Evolutionary conservation across 2,113 vertebrate genomes (phyloP).

Genomic region (Oryzias woworae): DNA sequence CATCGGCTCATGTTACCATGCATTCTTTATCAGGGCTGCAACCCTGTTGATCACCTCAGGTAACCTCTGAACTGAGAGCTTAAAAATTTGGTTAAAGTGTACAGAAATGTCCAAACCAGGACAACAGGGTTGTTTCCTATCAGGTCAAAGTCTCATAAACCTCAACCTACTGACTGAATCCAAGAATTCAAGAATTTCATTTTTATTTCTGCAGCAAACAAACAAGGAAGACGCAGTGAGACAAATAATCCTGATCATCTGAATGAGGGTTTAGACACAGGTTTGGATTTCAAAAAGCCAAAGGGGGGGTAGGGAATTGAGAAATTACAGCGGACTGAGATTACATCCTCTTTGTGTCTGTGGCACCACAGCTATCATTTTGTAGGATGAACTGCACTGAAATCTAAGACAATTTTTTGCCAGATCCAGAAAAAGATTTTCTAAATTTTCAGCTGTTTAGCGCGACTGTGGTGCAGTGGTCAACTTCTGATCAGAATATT

Average conservation of each 20-base stretch:
- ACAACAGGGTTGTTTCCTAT: too few species aligned
- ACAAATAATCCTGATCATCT: constrained; percentile 13
- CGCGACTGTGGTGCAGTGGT: too few species aligned
- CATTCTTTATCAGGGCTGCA: constrained; percentile 50
- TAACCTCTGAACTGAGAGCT: constrained; percentile 31
- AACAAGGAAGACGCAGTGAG: constrained; percentile 28
- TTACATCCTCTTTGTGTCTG: constrained; percentile 28
- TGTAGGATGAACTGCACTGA: constrained; percentile 39
- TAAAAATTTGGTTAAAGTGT: constrained; percentile 19
- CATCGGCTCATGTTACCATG: constrained; percentile 41
- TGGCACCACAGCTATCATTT: constrained; percentile 30
- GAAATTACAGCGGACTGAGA: too few species aligned
- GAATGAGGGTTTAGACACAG: constrained; percentile 30
- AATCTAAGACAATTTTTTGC: constrained; percentile 27
- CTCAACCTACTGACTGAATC: too few species aligned
- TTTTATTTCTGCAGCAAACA: neutral
- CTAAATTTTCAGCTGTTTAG: too few species aligned
- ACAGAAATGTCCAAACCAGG: constrained; percentile 1
- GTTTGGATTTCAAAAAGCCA: constrained; percentile 16
- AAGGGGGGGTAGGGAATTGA: neutral
- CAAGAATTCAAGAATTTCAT: neutral
- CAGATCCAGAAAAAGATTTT: too few species aligned
- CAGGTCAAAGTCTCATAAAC: too few species aligned
- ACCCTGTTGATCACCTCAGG: constrained; percentile 29
- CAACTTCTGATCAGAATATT: too few species aligned